Percentiles rank a stretch among this genome's conserved stretches.
Evolutionary conservation across 1,140 invertebrate genomes (phyloP).

Genomic region (Danaus melanippus): DNA sequence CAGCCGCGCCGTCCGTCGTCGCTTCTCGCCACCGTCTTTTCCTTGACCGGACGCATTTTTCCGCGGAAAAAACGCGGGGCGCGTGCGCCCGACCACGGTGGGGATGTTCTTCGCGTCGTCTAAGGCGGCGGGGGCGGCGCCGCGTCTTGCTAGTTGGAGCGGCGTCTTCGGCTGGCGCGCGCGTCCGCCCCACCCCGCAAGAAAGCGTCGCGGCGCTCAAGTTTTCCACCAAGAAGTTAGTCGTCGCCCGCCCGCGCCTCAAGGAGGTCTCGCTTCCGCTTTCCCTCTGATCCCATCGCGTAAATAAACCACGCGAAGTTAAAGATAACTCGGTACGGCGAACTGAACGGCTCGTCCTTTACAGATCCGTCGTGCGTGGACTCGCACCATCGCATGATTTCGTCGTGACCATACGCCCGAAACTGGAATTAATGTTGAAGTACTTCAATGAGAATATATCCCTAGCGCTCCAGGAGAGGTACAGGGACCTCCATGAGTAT

Average conservation of each 20-base stretch:
- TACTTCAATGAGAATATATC: conserved; percentile 71
- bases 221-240: conserved; percentile 72
- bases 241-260: conserved; percentile 69
- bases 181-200: conserved; percentile 67
- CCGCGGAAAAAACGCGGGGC: conserved; percentile 67
- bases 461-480: conserved; percentile 70
- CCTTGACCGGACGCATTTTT: conserved; percentile 68
- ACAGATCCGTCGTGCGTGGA: conserved; percentile 39
- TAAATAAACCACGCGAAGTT: conserved; percentile 30
- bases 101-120: conserved; percentile 67
- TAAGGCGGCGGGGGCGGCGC: conserved; percentile 67
- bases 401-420: conserved; percentile 51
- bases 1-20: conserved; percentile 27
- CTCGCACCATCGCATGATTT: conserved; percentile 52
- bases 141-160: conserved; percentile 69
- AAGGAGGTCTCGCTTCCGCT: conserved; percentile 64
- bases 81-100: conserved; percentile 61
- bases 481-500: conserved; percentile 70
- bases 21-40: conserved; percentile 51
- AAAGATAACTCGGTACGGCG: conserved; percentile 20
- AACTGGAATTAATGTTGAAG: conserved; percentile 72
- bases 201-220: conserved; percentile 65
- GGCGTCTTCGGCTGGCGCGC: conserved; percentile 66
- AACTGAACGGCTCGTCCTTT: conserved; percentile 31
- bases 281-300: conserved; percentile 35